Evolutionary conservation across 2,113 vertebrate species (phyloP).

Genomic region (Indri indri): DNA sequence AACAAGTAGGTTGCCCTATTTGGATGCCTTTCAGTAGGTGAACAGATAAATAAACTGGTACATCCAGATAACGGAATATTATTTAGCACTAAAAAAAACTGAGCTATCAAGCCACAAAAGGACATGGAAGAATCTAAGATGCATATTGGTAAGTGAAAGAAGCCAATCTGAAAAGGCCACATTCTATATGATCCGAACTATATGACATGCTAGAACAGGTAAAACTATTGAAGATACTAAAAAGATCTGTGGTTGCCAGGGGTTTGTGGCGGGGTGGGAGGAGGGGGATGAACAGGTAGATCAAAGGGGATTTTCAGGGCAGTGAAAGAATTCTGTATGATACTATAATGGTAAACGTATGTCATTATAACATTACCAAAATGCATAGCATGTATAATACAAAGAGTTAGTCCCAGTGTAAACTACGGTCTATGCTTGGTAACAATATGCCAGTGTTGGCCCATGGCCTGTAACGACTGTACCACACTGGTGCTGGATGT

Average conservation of each 20-base stretch:
- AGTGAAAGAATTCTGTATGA: background rate
- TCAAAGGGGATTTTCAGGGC: background rate
- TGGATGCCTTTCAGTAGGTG: background rate
- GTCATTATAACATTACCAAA: background rate
- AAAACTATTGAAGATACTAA: background rate
- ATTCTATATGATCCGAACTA: background rate
- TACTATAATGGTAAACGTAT: background rate
- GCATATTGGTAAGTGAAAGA: background rate
- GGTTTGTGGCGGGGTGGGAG: background rate
- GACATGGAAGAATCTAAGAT: background rate
- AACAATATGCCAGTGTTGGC: too few species aligned
- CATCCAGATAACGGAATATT: background rate
- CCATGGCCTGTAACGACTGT: background rate
- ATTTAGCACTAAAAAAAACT: background rate
- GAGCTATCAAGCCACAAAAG: background rate
- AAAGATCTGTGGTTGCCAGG: background rate
- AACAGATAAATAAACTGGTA: background rate
- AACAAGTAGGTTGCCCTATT: background rate
- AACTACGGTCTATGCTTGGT: background rate
- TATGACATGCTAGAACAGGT: background rate
- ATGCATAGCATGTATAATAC: background rate
- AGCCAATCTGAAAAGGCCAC: background rate
- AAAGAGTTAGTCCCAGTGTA: background rate
- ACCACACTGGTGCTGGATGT: too few species aligned
- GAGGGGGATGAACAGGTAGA: background rate